Evolutionary conservation across 1,140 invertebrate genomes (phyloP).

Genomic region (Bursaphelenchus mucronatus): DNA sequence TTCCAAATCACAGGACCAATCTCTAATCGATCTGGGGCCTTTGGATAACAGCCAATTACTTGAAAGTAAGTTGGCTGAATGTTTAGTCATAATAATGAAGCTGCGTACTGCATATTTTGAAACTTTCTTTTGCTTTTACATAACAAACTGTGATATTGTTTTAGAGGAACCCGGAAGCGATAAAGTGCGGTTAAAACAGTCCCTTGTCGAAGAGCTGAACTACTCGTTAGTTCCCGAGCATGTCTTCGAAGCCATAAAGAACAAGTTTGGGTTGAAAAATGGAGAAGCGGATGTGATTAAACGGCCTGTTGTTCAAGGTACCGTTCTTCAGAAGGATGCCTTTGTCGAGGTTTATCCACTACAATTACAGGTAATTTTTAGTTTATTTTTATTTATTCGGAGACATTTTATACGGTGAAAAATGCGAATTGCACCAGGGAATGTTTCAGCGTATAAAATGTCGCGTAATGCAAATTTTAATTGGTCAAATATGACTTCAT

Average conservation of each 20-base stretch:
- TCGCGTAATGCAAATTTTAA: neutral
- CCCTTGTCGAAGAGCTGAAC: slow-evolving; percentile 34
- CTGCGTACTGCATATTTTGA: too few species aligned
- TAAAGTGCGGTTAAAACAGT: slow-evolving; percentile 34
- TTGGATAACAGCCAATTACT: too few species aligned
- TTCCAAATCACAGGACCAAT: too few species aligned
- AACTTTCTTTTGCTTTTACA: too few species aligned
- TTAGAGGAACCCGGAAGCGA: too few species aligned
- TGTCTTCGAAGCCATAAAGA: slow-evolving; percentile 27
- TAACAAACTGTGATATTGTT: too few species aligned
- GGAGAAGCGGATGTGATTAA: slow-evolving; percentile 44
- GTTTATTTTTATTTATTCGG: neutral
- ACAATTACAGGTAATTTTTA: slow-evolving; percentile 33
- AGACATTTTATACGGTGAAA: too few species aligned
- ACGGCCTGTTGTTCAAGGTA: slow-evolving; percentile 40
- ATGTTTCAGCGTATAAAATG: slow-evolving; percentile 7
- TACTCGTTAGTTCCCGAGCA: slow-evolving; percentile 40
- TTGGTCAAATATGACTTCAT: slow-evolving; percentile 26
- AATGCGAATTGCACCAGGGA: too few species aligned
- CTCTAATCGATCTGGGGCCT: too few species aligned
- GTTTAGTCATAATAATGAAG: too few species aligned
- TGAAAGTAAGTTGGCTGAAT: too few species aligned
- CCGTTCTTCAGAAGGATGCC: slow-evolving; percentile 26
- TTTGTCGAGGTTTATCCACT: slow-evolving; percentile 50
- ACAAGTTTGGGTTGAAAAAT: slow-evolving; percentile 38